Conservation (phyloP, 2,888 invertebrate genomes). For the Parochlus steinenii region DNA sequence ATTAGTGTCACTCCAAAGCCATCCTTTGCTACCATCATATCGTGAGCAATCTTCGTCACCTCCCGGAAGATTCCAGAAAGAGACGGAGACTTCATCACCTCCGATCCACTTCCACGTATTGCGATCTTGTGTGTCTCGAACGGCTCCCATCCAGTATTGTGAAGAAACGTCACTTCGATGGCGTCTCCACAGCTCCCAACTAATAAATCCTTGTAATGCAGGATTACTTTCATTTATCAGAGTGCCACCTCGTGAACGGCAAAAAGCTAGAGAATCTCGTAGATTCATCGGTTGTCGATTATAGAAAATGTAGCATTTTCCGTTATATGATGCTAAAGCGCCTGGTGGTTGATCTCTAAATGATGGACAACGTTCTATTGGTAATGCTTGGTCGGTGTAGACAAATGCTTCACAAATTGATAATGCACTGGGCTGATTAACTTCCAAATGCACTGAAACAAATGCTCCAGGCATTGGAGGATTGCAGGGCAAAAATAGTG, state of each 20-base stretch:
- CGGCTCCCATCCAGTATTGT: constrained; percentile 89
- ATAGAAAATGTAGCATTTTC: constrained; percentile 89
- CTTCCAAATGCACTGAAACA: constrained; percentile 79
- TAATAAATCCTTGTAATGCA: constrained; percentile 82
- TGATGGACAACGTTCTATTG: constrained; percentile 82
- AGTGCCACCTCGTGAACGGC: constrained; percentile 65
- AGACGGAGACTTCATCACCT: constrained; percentile 73
- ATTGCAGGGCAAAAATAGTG: constrained; percentile 81
- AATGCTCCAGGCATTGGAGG: constrained; percentile 92
- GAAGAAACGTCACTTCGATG: constrained; percentile 83
- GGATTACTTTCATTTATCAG: constrained; percentile 86
- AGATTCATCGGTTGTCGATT: constrained; percentile 69
- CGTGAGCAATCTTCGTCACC: constrained; percentile 72
- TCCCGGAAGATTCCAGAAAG: constrained; percentile 82
- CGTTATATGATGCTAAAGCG: constrained; percentile 83
- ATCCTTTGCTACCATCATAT: constrained; percentile 84
- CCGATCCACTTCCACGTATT: constrained; percentile 81
- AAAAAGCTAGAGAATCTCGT: constrained; percentile 62
- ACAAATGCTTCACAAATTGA: constrained; percentile 89
- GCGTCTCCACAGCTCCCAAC: constrained; percentile 85
- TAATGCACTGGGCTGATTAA: constrained; percentile 52
- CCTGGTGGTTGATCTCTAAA: constrained; percentile 87
- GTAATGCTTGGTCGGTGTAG: constrained; percentile 79
- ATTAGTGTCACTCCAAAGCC: constrained; percentile 89
- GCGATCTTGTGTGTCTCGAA: constrained; percentile 61